Percentiles rank a stretch among this genome's conserved stretches.
Evolutionary conservation across 2,113 vertebrate genomes (phyloP).

Genomic region (Gorsachius goisagi): DNA sequence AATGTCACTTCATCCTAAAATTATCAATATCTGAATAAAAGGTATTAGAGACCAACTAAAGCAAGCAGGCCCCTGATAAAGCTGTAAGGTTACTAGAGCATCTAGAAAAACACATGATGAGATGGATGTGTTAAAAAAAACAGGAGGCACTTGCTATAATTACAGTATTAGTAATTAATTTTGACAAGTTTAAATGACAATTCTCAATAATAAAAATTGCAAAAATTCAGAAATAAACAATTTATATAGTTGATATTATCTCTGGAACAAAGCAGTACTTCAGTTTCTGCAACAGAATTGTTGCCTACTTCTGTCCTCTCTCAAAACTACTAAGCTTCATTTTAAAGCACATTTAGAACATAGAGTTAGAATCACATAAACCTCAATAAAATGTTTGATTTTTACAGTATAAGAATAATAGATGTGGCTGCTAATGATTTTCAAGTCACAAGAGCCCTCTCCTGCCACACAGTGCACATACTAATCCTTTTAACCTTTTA

Average conservation of each 20-base stretch:
- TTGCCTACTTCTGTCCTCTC: neutral
- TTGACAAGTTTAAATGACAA: neutral
- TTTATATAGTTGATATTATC: neutral
- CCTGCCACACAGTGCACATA: neutral
- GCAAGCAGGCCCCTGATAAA: neutral
- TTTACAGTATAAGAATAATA: neutral
- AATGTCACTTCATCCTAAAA: neutral
- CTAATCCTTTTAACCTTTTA: neutral
- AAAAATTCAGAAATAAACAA: neutral
- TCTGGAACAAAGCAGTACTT: neutral
- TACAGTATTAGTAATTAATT: neutral
- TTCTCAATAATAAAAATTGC: neutral
- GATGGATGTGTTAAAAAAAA: neutral
- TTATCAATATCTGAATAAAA: neutral
- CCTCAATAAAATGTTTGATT: neutral
- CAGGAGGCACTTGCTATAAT: neutral
- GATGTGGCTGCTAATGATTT: neutral
- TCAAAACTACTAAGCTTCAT: neutral
- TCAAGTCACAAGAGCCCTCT: neutral
- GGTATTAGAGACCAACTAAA: neutral
- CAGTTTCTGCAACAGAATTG: neutral
- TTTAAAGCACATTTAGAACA: neutral
- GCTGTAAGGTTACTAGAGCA: neutral
- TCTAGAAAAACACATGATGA: neutral
- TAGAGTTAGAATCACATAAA: neutral